A percentile compares a stretch with the other conserved stretches of the same genome.
These are phyloP conservation scores for Frieseomelitta varia DNA, from an alignment of 1,140 invertebrate genomes.

Conservation along the genomic window DNA sequence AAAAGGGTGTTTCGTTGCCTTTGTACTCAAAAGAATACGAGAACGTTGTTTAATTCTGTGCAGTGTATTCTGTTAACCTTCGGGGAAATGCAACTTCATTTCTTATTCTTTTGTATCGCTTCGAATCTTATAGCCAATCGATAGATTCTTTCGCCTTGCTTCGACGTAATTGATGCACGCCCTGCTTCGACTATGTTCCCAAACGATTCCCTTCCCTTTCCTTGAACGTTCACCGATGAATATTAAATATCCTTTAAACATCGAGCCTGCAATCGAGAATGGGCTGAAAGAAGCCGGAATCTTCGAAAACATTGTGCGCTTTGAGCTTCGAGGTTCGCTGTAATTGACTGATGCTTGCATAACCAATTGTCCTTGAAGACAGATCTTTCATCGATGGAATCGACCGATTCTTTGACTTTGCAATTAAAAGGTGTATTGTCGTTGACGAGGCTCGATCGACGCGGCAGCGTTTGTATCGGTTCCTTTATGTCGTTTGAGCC, in stretches of 20 bases:
- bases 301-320: not conserved
- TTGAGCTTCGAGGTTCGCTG: slow-evolving; percentile 9
- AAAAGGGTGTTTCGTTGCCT: not conserved
- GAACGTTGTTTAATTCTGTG: not conserved
- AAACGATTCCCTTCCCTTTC: not conserved
- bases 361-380: slow-evolving; percentile 36
- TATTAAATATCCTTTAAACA: slow-evolving; percentile 17
- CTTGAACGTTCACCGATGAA: not conserved
- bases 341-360: slow-evolving; percentile 38
- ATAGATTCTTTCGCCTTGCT: not conserved
- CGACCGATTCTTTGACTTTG: not conserved
- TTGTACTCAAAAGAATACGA: not conserved
- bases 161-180: not conserved
- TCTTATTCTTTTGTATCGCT: slow-evolving; percentile 10
- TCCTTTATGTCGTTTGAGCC: not conserved
- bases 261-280: not conserved
- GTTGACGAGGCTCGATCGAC: not conserved
- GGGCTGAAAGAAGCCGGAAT: not conserved
- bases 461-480: not conserved
- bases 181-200: not conserved
- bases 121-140: not conserved
- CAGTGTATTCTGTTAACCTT: not conserved
- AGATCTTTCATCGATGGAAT: not conserved
- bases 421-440: not conserved
- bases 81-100: not conserved